Evolutionary conservation across 2,113 vertebrate genomes (phyloP), one percentile per base, ranked within the genome.

Genomic region (Melanotaenia duboulayi): DNA sequence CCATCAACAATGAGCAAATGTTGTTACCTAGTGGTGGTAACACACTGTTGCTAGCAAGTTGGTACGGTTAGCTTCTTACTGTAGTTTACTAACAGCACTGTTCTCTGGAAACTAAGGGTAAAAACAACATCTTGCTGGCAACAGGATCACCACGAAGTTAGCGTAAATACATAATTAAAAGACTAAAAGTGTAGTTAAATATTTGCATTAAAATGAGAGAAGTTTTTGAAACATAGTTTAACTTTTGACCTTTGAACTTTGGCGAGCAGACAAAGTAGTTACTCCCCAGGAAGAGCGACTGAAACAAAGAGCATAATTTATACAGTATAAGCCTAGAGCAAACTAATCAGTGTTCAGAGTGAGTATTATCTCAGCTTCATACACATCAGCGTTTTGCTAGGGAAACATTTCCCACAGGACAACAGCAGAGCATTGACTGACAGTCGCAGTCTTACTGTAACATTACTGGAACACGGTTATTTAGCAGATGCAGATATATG

Each of bases 301-400:
- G 65, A 81, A 62, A 89, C 87, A 91, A 90, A 90, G 84, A 88
- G 88, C 86, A 91, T 92, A 82, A 93, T 89, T 92, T 83, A 91
- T 90, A 71, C 65, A 77, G 60, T 22, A 25, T 7, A 58, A 80
- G 81, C 90, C 80, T 71, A 6, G 61, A 80, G 80, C 83, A 66
- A 79, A 75, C 81, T 90, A 83, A 92, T 91, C 84, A 88, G 86
- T 75, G 79, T 90, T 90, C 86, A 86, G 89, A 81, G 68, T 60
- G 57, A 76, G 75, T 85, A 57, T 64, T 35, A 71, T 55, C 62
- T 67, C 69, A 72, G 81, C 82, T 71, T 83, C 64, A 40, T 22
- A 56, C 77, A 76, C 71, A 70, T 76, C 71, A 65, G 60, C 60
- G 50, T 14, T 71, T 76, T 86, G 73, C 58, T 74, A 81, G 71